phyloP scores from a whole-genome alignment of 2,113 vertebrate genomes.

The Rousettus leschenaultii region DNA sequence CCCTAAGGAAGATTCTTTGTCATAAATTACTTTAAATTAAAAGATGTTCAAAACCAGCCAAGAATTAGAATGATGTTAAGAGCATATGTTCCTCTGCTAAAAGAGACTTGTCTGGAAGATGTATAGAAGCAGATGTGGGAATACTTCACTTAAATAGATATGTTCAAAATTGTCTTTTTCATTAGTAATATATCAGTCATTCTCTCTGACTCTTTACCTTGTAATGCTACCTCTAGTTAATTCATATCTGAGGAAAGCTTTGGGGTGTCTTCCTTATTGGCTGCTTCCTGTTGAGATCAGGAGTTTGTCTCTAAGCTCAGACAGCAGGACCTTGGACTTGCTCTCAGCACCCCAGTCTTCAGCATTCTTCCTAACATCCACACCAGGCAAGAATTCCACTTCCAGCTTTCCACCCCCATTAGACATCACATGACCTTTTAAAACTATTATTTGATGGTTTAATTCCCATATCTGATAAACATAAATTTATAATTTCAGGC shows the following conservation, averaged over 20 bases:
- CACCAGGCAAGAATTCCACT: neutral
- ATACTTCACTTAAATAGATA: neutral
- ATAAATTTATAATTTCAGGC: neutral
- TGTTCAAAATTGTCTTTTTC: conserved; percentile 12
- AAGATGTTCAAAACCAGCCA: conserved; percentile 11
- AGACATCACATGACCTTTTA: neutral
- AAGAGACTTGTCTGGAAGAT: neutral
- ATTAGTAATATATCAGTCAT: neutral
- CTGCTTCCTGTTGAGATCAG: neutral
- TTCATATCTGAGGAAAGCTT: neutral
- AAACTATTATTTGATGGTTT: neutral
- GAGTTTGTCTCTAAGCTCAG: neutral
- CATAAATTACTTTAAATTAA: conserved; percentile 3
- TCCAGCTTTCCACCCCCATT: neutral
- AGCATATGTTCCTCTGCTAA: neutral
- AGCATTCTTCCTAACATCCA: neutral
- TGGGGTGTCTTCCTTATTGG: neutral
- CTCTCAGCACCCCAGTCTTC: fast-evolving
- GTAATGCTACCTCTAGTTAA: neutral
- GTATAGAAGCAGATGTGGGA: neutral
- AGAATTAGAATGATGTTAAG: neutral
- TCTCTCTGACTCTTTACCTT: neutral
- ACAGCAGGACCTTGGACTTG: neutral
- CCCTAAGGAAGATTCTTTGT: neutral
- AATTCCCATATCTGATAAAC: neutral